Evolutionary conservation across 2,888 invertebrate species (phyloP).

Genomic region (Rotaria macrura): DNA sequence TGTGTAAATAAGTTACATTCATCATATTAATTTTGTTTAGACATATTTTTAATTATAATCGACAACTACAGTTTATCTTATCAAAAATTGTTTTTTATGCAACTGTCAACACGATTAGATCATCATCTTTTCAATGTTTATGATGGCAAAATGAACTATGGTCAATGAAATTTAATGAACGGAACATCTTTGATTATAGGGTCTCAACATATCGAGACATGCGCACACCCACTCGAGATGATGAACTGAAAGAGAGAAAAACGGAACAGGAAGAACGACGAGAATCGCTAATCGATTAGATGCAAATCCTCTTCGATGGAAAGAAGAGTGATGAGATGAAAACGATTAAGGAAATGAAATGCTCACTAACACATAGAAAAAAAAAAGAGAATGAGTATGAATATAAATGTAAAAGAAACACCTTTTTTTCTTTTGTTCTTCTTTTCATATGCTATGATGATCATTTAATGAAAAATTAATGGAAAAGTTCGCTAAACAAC

Average conservation of each 20-base stretch:
- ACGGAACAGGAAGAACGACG: not conserved
- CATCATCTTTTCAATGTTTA: not conserved
- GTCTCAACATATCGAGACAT: not conserved
- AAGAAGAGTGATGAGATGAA: not conserved
- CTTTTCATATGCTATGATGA: not conserved
- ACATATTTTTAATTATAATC: not conserved
- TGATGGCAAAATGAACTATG: not conserved
- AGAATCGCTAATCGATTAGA: slow-evolving; percentile 15
- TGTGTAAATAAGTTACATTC: not conserved
- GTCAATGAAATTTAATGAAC: not conserved
- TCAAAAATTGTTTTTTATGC: not conserved
- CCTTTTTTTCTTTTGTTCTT: not conserved
- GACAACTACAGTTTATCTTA: not conserved
- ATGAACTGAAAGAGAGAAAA: not conserved
- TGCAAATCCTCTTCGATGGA: slow-evolving; percentile 6
- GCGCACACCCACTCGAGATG: not conserved
- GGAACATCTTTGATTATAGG: not conserved
- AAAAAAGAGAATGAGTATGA: not conserved
- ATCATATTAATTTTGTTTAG: not conserved
- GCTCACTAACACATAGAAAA: not conserved
- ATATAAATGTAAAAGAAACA: slow-evolving; percentile 3
- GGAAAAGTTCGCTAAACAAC: not conserved
- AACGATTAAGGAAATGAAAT: slow-evolving; percentile 1
- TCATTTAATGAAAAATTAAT: not conserved
- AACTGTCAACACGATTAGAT: not conserved